phyloP scores from a whole-genome alignment of 2,888 invertebrate genomes.

The Parnassius apollo region DNA sequence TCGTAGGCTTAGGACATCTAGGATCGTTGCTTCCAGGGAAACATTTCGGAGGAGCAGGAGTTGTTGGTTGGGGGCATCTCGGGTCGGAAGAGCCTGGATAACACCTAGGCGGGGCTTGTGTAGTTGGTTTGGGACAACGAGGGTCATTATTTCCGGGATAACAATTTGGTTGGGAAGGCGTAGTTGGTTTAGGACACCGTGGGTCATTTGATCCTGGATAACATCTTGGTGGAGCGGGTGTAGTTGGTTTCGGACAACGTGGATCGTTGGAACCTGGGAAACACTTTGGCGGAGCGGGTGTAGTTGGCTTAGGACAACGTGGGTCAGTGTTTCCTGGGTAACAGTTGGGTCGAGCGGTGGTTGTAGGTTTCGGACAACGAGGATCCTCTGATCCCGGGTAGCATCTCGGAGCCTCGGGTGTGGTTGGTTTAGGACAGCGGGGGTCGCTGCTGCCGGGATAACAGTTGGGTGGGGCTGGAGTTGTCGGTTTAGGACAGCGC shows the following conservation, averaged over 20 bases:
- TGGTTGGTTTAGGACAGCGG: constrained; percentile 38
- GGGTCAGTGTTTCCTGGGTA: constrained; percentile 39
- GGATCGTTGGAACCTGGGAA: constrained; percentile 45
- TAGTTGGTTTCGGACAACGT: constrained; percentile 42
- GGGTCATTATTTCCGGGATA: constrained; percentile 33
- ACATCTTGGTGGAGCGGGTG: constrained; percentile 37
- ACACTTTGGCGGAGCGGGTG: constrained; percentile 36
- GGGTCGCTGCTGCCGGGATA: constrained; percentile 28
- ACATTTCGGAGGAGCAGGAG: constrained; percentile 32
- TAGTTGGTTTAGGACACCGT: constrained; percentile 39
- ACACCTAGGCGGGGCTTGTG: neutral
- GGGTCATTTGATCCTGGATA: constrained; percentile 38
- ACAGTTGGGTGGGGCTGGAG: constrained; percentile 30
- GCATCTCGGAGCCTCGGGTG: constrained; percentile 32
- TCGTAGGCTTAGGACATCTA: constrained; percentile 30
- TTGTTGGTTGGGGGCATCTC: constrained; percentile 31
- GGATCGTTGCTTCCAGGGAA: constrained; percentile 43
- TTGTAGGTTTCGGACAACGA: constrained; percentile 39
- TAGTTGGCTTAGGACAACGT: constrained; percentile 44
- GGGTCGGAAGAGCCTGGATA: neutral
- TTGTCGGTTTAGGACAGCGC: constrained; percentile 44
- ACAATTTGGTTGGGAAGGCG: constrained; percentile 33
- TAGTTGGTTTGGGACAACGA: constrained; percentile 44
- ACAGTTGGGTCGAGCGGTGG: constrained; percentile 33
- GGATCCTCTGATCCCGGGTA: constrained; percentile 36